These are phyloP conservation scores for Ceratotherium simum DNA, from an alignment of 2,113 vertebrate genomes.

Conservation along the genomic window DNA sequence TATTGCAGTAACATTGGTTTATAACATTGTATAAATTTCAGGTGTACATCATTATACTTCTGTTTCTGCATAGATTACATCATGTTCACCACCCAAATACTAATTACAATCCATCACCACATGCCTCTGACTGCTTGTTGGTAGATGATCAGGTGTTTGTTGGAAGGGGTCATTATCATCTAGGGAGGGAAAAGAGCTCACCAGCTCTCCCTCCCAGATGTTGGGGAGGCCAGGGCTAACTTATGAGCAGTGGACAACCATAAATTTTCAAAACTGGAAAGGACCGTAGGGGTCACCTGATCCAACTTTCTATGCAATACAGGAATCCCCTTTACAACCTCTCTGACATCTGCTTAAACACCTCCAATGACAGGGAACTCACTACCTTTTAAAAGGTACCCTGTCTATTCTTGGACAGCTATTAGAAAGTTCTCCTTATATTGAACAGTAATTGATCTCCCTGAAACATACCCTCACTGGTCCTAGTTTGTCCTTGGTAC, in stretches of 20 bases:
- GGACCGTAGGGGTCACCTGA: background rate
- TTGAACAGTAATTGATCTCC: background rate
- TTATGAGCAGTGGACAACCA: background rate
- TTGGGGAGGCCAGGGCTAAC: background rate
- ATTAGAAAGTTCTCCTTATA: constrained; percentile 16
- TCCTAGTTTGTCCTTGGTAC: constrained; percentile 15
- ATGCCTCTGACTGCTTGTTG: background rate
- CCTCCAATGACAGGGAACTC: constrained; percentile 6
- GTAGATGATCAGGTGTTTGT: background rate
- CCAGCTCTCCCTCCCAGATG: background rate
- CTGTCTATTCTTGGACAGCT: background rate
- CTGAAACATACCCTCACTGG: background rate
- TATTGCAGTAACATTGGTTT: too few species aligned
- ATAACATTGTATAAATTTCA: too few species aligned
- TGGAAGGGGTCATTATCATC: background rate
- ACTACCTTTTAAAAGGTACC: background rate
- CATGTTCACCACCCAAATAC: too few species aligned
- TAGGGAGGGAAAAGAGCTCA: background rate
- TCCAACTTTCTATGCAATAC: background rate
- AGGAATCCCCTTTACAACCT: background rate
- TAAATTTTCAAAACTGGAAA: constrained; percentile 7
- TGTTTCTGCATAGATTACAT: too few species aligned
- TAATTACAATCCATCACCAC: too few species aligned
- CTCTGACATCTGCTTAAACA: background rate
- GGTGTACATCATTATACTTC: too few species aligned